phyloP scores from a whole-genome alignment of 2,888 invertebrate species.

The Salticus scenicus region DNA sequence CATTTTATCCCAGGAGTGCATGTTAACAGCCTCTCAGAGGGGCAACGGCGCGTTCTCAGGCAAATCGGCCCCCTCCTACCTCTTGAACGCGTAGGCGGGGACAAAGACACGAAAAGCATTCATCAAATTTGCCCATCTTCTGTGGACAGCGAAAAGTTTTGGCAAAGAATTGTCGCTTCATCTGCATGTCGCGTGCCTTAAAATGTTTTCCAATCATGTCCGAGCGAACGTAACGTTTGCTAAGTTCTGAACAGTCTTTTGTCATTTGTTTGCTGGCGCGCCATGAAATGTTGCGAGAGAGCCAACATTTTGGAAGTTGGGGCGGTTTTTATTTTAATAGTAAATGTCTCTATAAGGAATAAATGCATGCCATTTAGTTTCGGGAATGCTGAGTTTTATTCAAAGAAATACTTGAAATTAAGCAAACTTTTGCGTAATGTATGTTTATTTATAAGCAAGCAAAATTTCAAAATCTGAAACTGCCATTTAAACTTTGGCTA shows the following conservation, averaged over 20 bases:
- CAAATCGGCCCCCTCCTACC: neutral
- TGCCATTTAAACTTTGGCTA: too few relatives aligned
- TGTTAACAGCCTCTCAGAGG: neutral
- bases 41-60: neutral
- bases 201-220: conserved; percentile 36
- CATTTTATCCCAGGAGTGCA: neutral
- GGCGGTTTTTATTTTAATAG: neutral
- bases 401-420: too few relatives aligned
- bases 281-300: neutral
- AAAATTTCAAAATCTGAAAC: too few relatives aligned
- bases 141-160: conserved; percentile 1
- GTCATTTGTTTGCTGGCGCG: neutral
- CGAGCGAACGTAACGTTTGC: neutral
- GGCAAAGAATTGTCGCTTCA: conserved; percentile 51
- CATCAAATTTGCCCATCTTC: neutral
- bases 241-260: neutral
- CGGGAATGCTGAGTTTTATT: too few relatives aligned
- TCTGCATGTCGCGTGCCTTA: conserved; percentile 54
- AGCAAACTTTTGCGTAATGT: too few relatives aligned
- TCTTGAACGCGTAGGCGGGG: neutral
- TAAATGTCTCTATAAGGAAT: neutral
- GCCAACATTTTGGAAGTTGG: neutral
- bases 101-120: neutral
- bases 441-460: too few relatives aligned
- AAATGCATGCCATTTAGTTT: neutral